Evolutionary conservation across 2,113 vertebrate species (phyloP), one percentile per base, ranked within the genome.

Genomic region (Anthoscopus minutus): DNA sequence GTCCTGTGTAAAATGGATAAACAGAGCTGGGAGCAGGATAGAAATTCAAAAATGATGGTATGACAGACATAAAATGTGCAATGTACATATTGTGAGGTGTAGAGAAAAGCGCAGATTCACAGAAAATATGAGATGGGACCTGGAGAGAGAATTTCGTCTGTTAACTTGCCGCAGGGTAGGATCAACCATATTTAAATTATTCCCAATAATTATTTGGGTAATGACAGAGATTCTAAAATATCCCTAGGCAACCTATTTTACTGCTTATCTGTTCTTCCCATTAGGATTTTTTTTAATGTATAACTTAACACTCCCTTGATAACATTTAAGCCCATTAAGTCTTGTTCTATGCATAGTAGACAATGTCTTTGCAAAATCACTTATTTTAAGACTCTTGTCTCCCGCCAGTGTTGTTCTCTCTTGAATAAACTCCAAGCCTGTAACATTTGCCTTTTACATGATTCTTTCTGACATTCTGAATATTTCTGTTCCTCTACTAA

Each of bases 151-250:
- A 84, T 87, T 95, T 86, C 1, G 0, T 91, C 35, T 70, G 35
- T 40, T 87, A 81, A 79, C 73, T 93, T 94, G 88, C 89, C 0
- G 0, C 31, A 72, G 85, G 85, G 50, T 87, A 82, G 61, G 74
- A 85, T 85, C 88, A 82, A 53, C 61, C 65, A 53, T 85, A 88
- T 92, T 91, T 87, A 95, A 96, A 96, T 94, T 85, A 93, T 96
- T 91, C 35, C 62, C 17, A 74, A 89, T 94, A 92, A 91, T 96
- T 95, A 88, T 91, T 78, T 79, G 78, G n/a, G 37, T 95, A 94
- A 95, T 93, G 92, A 91, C 54, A 87, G 53, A 76, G 48, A 89
- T 91, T 87, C 65, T 87, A 85, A 89, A 85, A 94, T 87, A 70
- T 93, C 96, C 88, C 66, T 19, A 82, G 96, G 92, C 89, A 91